Conservation (phyloP, 2,888 invertebrate genomes). For the Latrodectus elegans region DNA sequence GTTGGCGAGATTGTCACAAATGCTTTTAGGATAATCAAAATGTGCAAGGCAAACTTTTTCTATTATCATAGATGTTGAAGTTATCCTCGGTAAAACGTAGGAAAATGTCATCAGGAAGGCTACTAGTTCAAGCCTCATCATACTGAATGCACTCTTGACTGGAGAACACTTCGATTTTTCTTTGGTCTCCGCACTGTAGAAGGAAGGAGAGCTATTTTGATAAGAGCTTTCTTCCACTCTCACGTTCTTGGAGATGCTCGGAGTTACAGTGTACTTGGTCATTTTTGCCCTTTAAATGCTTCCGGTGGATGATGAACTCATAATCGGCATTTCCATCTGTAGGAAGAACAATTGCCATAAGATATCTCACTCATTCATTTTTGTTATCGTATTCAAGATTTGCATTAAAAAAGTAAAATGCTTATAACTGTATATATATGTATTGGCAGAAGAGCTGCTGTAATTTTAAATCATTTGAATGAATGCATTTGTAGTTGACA, state of each 20-base stretch:
- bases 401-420: too few species aligned
- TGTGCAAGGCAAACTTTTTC: slow-evolving; percentile 68
- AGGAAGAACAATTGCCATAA: too few species aligned
- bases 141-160: neutral
- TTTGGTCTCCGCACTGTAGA: neutral
- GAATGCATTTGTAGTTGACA: too few species aligned
- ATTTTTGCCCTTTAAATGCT: too few species aligned
- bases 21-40: slow-evolving; percentile 48
- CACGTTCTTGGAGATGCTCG: neutral
- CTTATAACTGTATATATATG: too few species aligned
- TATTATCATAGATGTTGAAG: slow-evolving; percentile 67
- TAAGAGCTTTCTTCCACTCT: neutral
- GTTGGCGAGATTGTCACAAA: slow-evolving; percentile 65
- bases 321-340: too few species aligned
- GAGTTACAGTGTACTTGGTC: neutral
- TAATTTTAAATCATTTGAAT: too few species aligned
- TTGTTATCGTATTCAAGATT: too few species aligned
- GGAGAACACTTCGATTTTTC: neutral
- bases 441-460: too few species aligned
- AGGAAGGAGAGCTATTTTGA: neutral
- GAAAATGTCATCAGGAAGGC: slow-evolving; percentile 58
- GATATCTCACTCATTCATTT: too few species aligned
- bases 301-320: too few species aligned
- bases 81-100: slow-evolving; percentile 46
- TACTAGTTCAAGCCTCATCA: slow-evolving; percentile 45